Evolutionary conservation across 1,140 invertebrate species (phyloP).

Genomic region (Macrocentrus cingulum): DNA sequence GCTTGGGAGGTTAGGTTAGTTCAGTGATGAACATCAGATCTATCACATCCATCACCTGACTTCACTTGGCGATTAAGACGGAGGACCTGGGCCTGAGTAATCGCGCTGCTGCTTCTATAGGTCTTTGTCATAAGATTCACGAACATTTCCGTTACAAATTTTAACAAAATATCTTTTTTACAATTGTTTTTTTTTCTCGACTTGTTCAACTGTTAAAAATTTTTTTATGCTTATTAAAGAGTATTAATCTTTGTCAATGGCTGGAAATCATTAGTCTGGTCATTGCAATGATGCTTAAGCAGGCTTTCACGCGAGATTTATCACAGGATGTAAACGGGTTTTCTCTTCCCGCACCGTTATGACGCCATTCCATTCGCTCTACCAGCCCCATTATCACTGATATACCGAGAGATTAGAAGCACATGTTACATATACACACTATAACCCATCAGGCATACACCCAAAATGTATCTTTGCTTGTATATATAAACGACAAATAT

Average conservation of each 20-base stretch:
- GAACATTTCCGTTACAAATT: too few relatives aligned
- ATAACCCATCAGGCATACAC: slow-evolving; percentile 10
- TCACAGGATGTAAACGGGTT: slow-evolving; percentile 1
- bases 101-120: slow-evolving; percentile 38
- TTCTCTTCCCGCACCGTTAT: neutral
- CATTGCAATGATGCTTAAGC: slow-evolving; percentile 9
- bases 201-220: too few relatives aligned
- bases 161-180: too few relatives aligned
- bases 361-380: slow-evolving; percentile 6
- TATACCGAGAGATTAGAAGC: slow-evolving; percentile 55
- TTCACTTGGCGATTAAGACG: slow-evolving; percentile 44
- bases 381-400: slow-evolving; percentile 38
- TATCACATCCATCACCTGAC: slow-evolving; percentile 52
- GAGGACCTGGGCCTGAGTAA: slow-evolving; percentile 45
- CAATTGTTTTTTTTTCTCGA: too few relatives aligned
- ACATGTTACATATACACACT: slow-evolving; percentile 47
- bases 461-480: neutral
- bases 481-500: too few relatives aligned
- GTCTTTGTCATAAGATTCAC: too few relatives aligned
- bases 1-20: slow-evolving; percentile 8
- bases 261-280: slow-evolving; percentile 13
- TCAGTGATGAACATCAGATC: slow-evolving; percentile 44
- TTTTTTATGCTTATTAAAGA: too few relatives aligned
- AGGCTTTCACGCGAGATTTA: slow-evolving; percentile 30
- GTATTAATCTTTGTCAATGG: neutral